Evolutionary conservation across 2,797 vertebrate species (phyloP).

Genomic region (Gorsachius magnificus): DNA sequence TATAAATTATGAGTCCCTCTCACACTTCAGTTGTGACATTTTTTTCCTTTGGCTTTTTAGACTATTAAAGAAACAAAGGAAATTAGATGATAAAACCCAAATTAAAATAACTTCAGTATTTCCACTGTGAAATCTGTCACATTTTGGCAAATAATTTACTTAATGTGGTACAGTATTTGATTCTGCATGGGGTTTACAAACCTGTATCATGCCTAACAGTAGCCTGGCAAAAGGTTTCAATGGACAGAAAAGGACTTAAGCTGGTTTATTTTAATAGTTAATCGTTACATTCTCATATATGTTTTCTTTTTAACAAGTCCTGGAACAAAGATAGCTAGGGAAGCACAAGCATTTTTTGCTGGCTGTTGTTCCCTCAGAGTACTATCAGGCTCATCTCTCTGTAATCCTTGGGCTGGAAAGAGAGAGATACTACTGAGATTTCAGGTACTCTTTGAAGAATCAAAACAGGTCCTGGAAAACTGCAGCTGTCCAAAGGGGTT

Average conservation of each 20-base stretch:
- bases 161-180: not conserved
- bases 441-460: not conserved
- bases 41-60: not conserved
- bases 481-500: not conserved
- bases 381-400: not conserved
- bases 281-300: not conserved
- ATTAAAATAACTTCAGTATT: slow-evolving; percentile 25
- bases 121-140: slow-evolving; percentile 3
- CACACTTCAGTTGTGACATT: not conserved
- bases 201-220: not conserved
- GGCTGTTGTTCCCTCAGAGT: not conserved
- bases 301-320: not conserved
- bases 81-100: not conserved
- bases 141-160: slow-evolving; percentile 23
- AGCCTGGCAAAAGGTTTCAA: not conserved
- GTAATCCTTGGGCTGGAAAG: not conserved
- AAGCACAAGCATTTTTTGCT: not conserved
- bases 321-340: not conserved
- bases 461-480: not conserved
- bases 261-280: not conserved
- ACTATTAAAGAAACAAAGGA: slow-evolving; percentile 29
- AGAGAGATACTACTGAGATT: not conserved
- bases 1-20: not conserved
- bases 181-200: not conserved
- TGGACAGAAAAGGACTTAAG: not conserved